Evolutionary conservation across 2,888 invertebrate genomes (phyloP), one percentile per base, ranked within the genome.

Genomic region (Tetragnatha montana): DNA sequence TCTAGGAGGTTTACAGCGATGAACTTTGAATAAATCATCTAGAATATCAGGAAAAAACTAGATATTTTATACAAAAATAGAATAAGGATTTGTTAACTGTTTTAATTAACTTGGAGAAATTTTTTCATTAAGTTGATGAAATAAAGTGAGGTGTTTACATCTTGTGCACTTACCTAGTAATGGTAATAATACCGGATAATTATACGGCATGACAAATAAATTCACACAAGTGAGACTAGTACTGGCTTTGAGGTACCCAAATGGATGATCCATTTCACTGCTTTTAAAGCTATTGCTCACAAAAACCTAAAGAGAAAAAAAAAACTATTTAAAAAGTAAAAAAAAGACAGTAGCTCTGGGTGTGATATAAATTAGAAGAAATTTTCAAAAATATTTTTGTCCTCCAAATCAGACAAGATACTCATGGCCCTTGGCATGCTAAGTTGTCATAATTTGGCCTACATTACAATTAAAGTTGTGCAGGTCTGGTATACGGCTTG

Each of bases 121-220:
- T 81, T 85, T 47, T 14, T 21, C n/a, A 6, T 14, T 7, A 19
- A 75, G 35, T 87, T 47, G 21, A 19, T 4, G 35, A 35, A 35
- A 35, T 35, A 35, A 35, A 35, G 35, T 35, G 35, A 35, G 69
- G 22, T 7, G 75, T 47, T 47, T 14, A 75, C 78, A 1, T 2
- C 35, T 2, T 35, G 35, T 35, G 35, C 21, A 70, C 93, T 93
- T 93, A 93, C 94, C 94, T 50, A 99, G 94, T 12, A 99, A 94
- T 0, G 98, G 98, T 92, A 99, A 94, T 60, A 99, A 94, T 68
- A 97, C 96, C 1, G 99, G 99, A 94, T 99, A 99, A 94, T 99
- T 99, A 94, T 99, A 99, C 49, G 99, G 99, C 95, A 99, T 96
- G 7, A 99, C 98, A 94, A 98, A 98, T 91, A 99, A 94, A 94